A percentile compares a stretch with the other conserved stretches of the same genome.
Evolutionary conservation across 2,888 invertebrate genomes (phyloP).

Genomic region (Ephialtes manifestator): DNA sequence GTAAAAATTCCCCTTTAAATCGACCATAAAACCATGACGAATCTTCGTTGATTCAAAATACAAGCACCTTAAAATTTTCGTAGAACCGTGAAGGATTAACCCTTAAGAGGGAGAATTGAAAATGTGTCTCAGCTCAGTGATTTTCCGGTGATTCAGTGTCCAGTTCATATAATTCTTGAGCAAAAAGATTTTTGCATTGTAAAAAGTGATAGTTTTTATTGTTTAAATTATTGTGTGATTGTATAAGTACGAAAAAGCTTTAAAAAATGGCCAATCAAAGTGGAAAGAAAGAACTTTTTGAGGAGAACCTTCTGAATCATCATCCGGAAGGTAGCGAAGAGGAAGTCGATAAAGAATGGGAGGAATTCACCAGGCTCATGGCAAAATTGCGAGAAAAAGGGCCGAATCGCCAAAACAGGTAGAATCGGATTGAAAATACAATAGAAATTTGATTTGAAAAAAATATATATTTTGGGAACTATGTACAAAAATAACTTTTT

Average conservation of each 20-base stretch:
- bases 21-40: slow-evolving; percentile 5
- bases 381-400: slow-evolving; percentile 85
- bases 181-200: neutral
- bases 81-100: neutral
- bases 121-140: slow-evolving; percentile 1
- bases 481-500: slow-evolving; percentile 45
- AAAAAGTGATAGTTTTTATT: slow-evolving; percentile 2
- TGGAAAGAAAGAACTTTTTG: slow-evolving; percentile 79
- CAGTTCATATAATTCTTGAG: neutral
- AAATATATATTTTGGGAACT: slow-evolving; percentile 35
- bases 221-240: neutral
- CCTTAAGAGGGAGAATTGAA: neutral
- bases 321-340: slow-evolving; percentile 87
- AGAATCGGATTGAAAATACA: slow-evolving; percentile 53
- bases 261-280: slow-evolving; percentile 79
- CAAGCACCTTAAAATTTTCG: neutral
- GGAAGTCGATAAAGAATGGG: slow-evolving; percentile 88
- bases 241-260: neutral
- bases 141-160: slow-evolving; percentile 22
- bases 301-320: slow-evolving; percentile 79
- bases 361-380: slow-evolving; percentile 88
- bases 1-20: slow-evolving; percentile 7
- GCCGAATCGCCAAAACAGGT: slow-evolving; percentile 82
- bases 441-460: neutral
- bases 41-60: slow-evolving; percentile 20